Base-by-base conservation (phyloP, 2,888 invertebrate genomes). In the Branchellion lobata region DNA sequence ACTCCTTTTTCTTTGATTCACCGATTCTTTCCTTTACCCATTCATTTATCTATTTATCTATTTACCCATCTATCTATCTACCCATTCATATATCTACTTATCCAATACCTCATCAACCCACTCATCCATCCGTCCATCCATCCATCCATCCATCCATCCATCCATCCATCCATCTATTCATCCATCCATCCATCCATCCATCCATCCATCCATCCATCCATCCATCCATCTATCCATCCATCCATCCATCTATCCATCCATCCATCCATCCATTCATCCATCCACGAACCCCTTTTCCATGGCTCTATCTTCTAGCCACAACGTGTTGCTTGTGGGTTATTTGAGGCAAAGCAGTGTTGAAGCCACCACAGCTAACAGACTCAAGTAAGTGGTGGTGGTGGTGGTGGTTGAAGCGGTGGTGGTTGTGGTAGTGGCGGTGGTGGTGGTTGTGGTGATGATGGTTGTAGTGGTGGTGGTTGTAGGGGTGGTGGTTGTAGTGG, bases 81-180 rank as follows among this genome's bases (percentile, higher is more conserved):
- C 8, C 29, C n/a, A 65, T 65, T n/a, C n/a, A 65, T 65, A 5
- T 8, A 65, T 65, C 29, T 31, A 71, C n/a, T 29, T 31, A 71
- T 33, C 31, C 71, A 71, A 8, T 29, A 8, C 8, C n/a, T 29
- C 71, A 71, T 33, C 31, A 8, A 71, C 29, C 34, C 71, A 71
- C n/a, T 33, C 71, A 71, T 33, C 34, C 71, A 71, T 33, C 34
- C 71, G 21, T 65, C n/a, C 65, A 65, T 65, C 29, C 65, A 65
- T 65, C 29, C 65, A 65, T 65, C 3, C 65, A 65, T 65, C 29
- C 65, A 65, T 65, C 65, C 65, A 65, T 65, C 65, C 65, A 65
- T 65, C 65, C 29, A 65, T 65, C 29, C 29, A 65, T 65, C 65
- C 29, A 65, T 65, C 65, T 8, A 65, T 65, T n/a, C 65, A 65